A percentile compares a stretch with the other conserved stretches of the same genome.
Evolutionary conservation across 2,797 vertebrate species (phyloP).

Genomic region (Prunella strophiata): DNA sequence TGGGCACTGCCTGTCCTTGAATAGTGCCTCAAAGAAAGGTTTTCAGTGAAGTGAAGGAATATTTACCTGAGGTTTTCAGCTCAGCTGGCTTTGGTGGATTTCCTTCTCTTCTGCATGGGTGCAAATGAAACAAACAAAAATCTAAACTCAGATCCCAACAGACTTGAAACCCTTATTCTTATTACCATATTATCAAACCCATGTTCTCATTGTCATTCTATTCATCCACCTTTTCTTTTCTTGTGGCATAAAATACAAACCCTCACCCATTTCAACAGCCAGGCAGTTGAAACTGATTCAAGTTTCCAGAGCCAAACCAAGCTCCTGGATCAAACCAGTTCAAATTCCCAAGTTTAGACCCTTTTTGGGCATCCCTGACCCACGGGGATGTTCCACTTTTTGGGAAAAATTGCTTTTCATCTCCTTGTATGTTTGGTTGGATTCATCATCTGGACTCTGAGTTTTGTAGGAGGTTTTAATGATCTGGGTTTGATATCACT

Average conservation of each 20-base stretch:
- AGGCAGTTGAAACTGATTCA: background rate
- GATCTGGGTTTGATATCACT: background rate
- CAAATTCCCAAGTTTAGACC: background rate
- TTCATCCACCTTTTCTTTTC: background rate
- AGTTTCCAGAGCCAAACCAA: background rate
- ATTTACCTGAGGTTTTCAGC: background rate
- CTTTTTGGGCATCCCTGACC: background rate
- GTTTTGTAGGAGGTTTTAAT: background rate
- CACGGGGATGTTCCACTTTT: fast-evolving
- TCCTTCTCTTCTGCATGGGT: background rate
- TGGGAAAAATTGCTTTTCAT: background rate
- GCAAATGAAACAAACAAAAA: background rate
- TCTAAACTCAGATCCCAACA: background rate
- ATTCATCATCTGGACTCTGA: background rate
- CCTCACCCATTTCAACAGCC: background rate
- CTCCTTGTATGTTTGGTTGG: background rate
- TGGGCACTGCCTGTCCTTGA: background rate
- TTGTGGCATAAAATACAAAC: background rate
- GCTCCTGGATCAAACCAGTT: background rate
- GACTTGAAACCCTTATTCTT: background rate
- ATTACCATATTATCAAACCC: background rate
- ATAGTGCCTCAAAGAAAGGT: background rate
- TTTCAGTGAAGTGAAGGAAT: background rate
- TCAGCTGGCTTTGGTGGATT: background rate
- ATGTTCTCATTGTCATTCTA: background rate